These are phyloP conservation scores for Rhingia campestris DNA, from an alignment of 2,888 invertebrate species.

Conservation along the genomic window DNA sequence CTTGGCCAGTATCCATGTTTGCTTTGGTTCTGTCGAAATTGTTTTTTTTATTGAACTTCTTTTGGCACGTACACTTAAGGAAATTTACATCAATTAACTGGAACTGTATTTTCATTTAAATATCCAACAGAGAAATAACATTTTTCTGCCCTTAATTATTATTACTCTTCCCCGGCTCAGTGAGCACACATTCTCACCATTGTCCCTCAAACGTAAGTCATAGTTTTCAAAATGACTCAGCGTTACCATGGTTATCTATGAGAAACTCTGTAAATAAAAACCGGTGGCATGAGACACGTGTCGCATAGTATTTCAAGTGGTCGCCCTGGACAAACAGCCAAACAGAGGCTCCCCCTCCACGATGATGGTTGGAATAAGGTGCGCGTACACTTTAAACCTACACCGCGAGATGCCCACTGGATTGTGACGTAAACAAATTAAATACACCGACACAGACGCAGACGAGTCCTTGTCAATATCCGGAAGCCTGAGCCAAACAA, in stretches of 20 bases:
- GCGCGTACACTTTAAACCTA: neutral
- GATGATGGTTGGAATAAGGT: slow-evolving; percentile 29
- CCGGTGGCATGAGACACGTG: slow-evolving; percentile 65
- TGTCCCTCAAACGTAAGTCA: neutral
- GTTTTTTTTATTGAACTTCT: slow-evolving; percentile 15
- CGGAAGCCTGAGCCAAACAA: slow-evolving; percentile 40
- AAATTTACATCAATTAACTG: slow-evolving; percentile 59
- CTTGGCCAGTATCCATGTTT: slow-evolving; percentile 11
- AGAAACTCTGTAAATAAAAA: slow-evolving; percentile 69
- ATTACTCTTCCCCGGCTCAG: slow-evolving; percentile 3
- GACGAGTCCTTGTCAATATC: slow-evolving; percentile 61
- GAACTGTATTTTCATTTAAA: slow-evolving; percentile 27
- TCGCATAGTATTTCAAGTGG: slow-evolving; percentile 25
- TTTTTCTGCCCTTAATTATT: neutral
- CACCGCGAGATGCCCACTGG: slow-evolving; percentile 51
- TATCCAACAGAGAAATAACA: slow-evolving; percentile 24
- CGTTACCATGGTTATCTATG: slow-evolving; percentile 67
- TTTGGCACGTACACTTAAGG: slow-evolving; percentile 5
- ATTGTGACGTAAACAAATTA: slow-evolving; percentile 73
- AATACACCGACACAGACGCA: slow-evolving; percentile 51
- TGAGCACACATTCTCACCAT: slow-evolving; percentile 3
- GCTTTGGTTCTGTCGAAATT: slow-evolving; percentile 16
- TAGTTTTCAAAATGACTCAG: slow-evolving; percentile 17
- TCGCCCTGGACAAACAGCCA: slow-evolving; percentile 48
- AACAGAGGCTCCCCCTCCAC: slow-evolving; percentile 33